Conservation (phyloP, 2,113 vertebrate species). For the Malurus melanocephalus region DNA sequence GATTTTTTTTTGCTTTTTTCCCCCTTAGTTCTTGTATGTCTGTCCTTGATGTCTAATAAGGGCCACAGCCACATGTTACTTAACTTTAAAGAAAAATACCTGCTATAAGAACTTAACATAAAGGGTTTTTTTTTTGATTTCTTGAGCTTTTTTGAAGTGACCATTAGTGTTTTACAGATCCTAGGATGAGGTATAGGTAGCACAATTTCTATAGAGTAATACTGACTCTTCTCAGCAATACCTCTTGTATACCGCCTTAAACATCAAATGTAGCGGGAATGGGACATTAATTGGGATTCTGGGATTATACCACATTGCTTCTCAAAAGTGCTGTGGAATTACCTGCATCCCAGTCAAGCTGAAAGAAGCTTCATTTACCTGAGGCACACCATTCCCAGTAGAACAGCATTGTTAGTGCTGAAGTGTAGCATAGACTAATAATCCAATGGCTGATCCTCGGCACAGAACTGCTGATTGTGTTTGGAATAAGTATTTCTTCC, state of each 20-base stretch:
- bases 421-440: conserved; percentile 51
- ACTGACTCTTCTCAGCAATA: conserved; percentile 60
- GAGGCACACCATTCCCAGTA: conserved; percentile 47
- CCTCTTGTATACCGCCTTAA: conserved; percentile 60
- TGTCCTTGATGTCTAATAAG: not conserved
- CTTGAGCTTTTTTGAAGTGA: conserved; percentile 5
- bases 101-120: not conserved
- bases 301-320: not conserved
- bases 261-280: conserved; percentile 52
- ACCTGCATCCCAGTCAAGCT: not conserved
- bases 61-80: not conserved
- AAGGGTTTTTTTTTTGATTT: not conserved
- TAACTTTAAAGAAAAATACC: not conserved
- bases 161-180: conserved; percentile 14
- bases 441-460: not conserved
- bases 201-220: conserved; percentile 37
- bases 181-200: conserved; percentile 45
- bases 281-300: conserved; percentile 2
- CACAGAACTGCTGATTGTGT: conserved; percentile 28
- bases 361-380: not conserved
- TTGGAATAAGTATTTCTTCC: conserved; percentile 20
- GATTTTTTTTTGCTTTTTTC: not conserved
- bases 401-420: conserved; percentile 24
- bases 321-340: conserved; percentile 41
- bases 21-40: not conserved